Base-by-base conservation (phyloP, 1,140 invertebrate genomes). In the Drosophila biarmipes region DNA sequence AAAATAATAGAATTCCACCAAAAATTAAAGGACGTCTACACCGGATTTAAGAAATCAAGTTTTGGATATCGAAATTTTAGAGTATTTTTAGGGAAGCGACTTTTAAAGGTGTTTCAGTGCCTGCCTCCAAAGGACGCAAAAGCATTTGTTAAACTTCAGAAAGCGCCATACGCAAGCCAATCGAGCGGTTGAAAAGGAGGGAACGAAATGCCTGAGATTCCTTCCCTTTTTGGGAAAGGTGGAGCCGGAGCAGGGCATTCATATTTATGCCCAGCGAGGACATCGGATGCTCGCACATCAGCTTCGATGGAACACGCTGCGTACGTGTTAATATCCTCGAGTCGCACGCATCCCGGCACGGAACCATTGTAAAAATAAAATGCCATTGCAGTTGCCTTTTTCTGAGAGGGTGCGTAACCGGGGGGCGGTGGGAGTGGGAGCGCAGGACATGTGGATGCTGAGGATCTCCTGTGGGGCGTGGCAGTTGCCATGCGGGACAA, bases 261-360 rank as follows among this genome's bases (percentile, higher is more conserved):
- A 89, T 86, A 78, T 89, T 82, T 78, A 86, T 82, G 62, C 43
- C 55, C 46, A 55, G 40, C 49, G 45, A 66, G 79, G 74, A 82
- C 79, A 64, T 59, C 56, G 37, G 49, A 72, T 77, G 73, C 63
- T 81, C 59, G 63, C 64, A 66, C 56, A 79, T 85, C 64, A 69
- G 67, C 72, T 68, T 75, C 73, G 79, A 55, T 75, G 55, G 62
- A 62, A 64, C 72, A 67, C 56, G 38, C 51, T 58, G 55, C 62
- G 84, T 87, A 86, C 82, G 82, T 86, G 82, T 86, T 86, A 86
- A 86, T 87, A 86, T 86, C 82, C 71, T 66, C 48, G 67, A 71
- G 64, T 45, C 27, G 48, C 57, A 62, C 61, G 61, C 46, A 62
- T 56, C 77, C 62, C 52, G 51, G 61, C 69, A 57, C 55, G 72